phyloP scores from a whole-genome alignment of 2,113 vertebrate genomes.

The Erinaceus europaeus region DNA sequence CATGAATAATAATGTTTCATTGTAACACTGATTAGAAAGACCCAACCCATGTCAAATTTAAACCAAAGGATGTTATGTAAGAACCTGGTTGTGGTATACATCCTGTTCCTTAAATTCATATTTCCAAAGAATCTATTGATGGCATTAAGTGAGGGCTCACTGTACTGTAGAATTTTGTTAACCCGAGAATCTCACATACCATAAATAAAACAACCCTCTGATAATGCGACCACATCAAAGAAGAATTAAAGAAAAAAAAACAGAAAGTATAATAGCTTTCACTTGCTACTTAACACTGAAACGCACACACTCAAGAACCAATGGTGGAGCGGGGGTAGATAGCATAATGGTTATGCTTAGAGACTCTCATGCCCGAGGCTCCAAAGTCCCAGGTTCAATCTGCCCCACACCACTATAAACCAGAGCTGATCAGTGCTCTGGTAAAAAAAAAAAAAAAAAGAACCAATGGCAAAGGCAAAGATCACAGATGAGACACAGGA shows the following conservation, averaged over 20 bases:
- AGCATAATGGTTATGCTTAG: no score
- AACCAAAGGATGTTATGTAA: neutral
- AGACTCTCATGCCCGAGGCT: no score
- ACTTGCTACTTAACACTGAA: neutral
- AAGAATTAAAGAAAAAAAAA: constrained; percentile 30
- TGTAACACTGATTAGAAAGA: neutral
- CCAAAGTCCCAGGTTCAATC: no score
- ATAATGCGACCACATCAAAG: neutral
- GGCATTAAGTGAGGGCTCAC: neutral
- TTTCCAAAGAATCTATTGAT: neutral
- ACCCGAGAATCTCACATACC: neutral
- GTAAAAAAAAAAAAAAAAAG: no score
- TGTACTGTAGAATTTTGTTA: constrained; percentile 12
- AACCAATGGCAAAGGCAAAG: neutral
- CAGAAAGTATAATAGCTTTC: no score
- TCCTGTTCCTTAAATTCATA: neutral
- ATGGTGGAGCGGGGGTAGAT: no score
- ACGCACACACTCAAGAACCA: neutral
- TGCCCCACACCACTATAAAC: no score
- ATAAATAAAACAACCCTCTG: neutral
- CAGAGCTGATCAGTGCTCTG: no score
- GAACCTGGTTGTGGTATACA: neutral
- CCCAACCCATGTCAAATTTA: neutral
- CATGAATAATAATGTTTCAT: neutral
- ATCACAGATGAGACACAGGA: neutral